These are phyloP conservation scores for Telmatochromis sp. DNA, from an alignment of 2,113 vertebrate genomes.

Conservation along the genomic window DNA sequence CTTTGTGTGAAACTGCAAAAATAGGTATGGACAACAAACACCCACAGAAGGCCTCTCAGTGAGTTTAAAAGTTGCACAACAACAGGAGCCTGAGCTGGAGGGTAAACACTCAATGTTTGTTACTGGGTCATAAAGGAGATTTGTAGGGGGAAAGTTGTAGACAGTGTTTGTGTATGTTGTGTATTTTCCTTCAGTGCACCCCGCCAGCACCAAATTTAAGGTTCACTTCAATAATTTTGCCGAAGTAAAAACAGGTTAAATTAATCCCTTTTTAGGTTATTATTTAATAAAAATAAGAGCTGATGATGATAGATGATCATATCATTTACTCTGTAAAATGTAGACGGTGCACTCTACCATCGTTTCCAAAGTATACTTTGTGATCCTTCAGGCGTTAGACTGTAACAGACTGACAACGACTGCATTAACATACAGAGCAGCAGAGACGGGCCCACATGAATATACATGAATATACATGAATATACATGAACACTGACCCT, in stretches of 20 bases:
- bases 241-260: rapidly evolving
- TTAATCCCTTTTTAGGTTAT: rapidly evolving
- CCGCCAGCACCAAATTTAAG: rapidly evolving
- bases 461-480: neutral
- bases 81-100: neutral
- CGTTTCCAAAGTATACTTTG: rapidly evolving
- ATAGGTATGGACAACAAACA: neutral
- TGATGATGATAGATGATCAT: neutral
- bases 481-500: neutral
- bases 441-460: neutral
- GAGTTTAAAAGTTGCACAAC: neutral
- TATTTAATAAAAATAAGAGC: neutral
- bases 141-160: neutral
- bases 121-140: neutral
- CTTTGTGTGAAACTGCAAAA: neutral
- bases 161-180: rapidly evolving
- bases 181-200: neutral
- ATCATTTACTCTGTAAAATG: neutral
- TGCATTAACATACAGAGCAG: rapidly evolving
- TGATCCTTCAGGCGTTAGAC: neutral
- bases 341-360: neutral
- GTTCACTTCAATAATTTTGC: neutral
- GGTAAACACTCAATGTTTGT: neutral
- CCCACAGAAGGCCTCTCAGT: neutral
- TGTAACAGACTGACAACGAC: neutral